Evolutionary conservation across 2,113 vertebrate species (phyloP), one percentile per base, ranked within the genome.

Genomic region (Tenebrosternarchus preto): DNA sequence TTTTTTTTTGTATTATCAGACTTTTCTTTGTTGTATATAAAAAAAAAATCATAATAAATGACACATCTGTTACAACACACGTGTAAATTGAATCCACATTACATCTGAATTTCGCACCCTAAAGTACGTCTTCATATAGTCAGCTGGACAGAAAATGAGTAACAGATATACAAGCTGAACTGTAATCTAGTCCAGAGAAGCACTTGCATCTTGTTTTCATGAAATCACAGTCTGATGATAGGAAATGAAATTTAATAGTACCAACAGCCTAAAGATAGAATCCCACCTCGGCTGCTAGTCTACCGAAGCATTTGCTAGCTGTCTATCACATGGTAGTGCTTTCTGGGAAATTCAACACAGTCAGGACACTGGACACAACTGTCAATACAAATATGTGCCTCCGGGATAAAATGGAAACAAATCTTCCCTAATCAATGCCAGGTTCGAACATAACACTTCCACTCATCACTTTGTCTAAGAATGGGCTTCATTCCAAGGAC

Each of bases 201-300:
- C 27, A 8, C 39, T 22, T 50, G 43, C 43, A 43, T 67, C 31
- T 36, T 66, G 74, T 56, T 64, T 84, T 70, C 71, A 43, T 43
- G 20, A 73, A 81, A 74, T 71, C 2, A 53, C 60, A 61, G 33
- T 17, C 29, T 74, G 31, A 81, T 81, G 75, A 82, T 69, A 75
- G 64, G 43, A 78, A 70, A 85, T 78, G 5, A 74, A 76, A 69
- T 31, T 70, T 43, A 84, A 77, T 76, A 76, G 59, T 70, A 76
- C 15, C 6, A 55, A 66, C 75, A 70, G 71, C 43, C 71, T 76
- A 79, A 79, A 82, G 33, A 75, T 82, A 72, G 53, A 76, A 74
- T 36, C 33, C n/a, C 46, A 63, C 57, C 6, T 22, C 39, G 64
- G 5, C 24, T 24, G 22, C 66, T 63, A 55, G 73, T 70, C 17